Evolutionary conservation across 2,888 invertebrate species (phyloP), one percentile per base, ranked within the genome.

Genomic region (Xylocampa areola): DNA sequence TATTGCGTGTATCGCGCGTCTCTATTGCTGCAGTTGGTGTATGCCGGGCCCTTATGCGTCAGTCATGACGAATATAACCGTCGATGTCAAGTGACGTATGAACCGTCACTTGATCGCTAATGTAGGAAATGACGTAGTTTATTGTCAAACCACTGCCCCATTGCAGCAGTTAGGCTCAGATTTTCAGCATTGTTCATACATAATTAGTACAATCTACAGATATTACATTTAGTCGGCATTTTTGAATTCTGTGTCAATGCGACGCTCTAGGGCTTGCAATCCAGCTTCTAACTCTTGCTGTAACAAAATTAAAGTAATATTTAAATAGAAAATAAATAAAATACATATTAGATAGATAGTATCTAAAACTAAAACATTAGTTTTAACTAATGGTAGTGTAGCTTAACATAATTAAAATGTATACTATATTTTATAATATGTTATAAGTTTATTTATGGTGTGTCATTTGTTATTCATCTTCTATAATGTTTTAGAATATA

Each of bases 221-320:
- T 13, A 39, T 25, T 39, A 25, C 8, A 8, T 25, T 77, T 82
- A 89, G 60, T 91, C 91, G 0, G 86, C 80, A 58, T 79, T 88
- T 67, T 90, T 85, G 73, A 90, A 89, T 58, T 91, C 91, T 0
- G 91, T 90, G 62, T 88, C 88, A 59, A 92, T 90, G n/a, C 90
- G 87, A 21, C 88, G 85, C 61, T 90, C 90, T 11, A 92, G 59
- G 0, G 91, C 92, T 33, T 87, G 86, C 1, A 92, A 67, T 8
- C 90, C 91, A 14, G 87, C 88, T 43, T 91, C 92, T 1, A 92
- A 62, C 48, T 88, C 87, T 71, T 87, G 83, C 87, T 88, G 80
- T 11, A 77, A 78, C 21, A 45, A 44, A 58, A 41, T 39, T 37
- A 45, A 53, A 36, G 25, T 41, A 29, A 19, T 36, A 41, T 40